Conservation (phyloP, 1,140 invertebrate genomes). For the Sweltsa coloradensis region DNA sequence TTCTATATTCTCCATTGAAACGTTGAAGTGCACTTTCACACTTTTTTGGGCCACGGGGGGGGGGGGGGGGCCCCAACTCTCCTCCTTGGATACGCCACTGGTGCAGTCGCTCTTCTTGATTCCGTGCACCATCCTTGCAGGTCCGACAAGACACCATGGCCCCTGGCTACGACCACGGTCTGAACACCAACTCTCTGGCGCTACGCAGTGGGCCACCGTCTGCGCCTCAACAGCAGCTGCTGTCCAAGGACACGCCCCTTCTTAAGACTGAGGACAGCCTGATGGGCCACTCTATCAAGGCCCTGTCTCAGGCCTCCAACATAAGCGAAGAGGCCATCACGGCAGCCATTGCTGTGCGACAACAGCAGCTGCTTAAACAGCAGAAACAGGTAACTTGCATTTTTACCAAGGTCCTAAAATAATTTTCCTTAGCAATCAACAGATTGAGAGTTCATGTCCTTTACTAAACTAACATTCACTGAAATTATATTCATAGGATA, state of each 20-base stretch:
- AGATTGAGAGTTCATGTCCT: too few relatives aligned
- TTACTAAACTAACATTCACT: constrained; percentile 7
- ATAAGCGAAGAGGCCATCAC: constrained; percentile 59
- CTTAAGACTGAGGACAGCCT: constrained; percentile 15
- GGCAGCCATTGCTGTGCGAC: constrained; percentile 50
- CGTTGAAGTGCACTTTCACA: too few relatives aligned
- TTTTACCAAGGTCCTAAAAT: constrained; percentile 16
- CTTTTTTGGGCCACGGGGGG: too few relatives aligned
- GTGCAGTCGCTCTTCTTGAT: too few relatives aligned
- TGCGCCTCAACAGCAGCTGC: not conserved
- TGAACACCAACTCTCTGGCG: too few relatives aligned
- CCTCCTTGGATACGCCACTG: too few relatives aligned
- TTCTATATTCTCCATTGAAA: too few relatives aligned
- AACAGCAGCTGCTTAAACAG: constrained; percentile 37
- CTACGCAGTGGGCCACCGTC: not conserved
- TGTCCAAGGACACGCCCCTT: not conserved
- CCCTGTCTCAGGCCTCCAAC: constrained; percentile 51
- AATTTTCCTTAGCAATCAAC: too few relatives aligned
- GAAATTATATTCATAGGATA: constrained; percentile 21
- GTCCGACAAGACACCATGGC: not conserved
- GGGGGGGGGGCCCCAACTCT: too few relatives aligned
- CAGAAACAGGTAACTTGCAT: constrained; percentile 23
- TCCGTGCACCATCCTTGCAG: too few relatives aligned
- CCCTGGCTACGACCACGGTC: not conserved
- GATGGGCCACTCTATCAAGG: constrained; percentile 36